Evolutionary conservation across 2,113 vertebrate species (phyloP).

Genomic region (Craseonycteris thonglongyai): DNA sequence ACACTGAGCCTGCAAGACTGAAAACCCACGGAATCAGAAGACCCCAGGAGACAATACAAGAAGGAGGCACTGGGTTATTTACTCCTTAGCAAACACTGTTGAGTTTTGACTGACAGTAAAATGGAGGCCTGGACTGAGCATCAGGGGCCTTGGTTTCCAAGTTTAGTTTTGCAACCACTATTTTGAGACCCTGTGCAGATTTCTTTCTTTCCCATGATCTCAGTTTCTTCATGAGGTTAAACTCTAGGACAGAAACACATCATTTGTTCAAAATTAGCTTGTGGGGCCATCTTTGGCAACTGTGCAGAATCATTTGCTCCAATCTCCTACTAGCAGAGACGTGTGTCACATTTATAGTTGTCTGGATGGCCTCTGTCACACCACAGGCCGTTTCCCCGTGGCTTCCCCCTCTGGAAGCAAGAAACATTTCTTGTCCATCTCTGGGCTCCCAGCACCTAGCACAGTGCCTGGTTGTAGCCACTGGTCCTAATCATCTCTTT

Average conservation of each 20-base stretch:
- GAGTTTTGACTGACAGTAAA: neutral
- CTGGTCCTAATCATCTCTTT: neutral
- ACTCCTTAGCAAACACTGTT: neutral
- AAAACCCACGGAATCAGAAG: neutral
- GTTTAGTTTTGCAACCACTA: neutral
- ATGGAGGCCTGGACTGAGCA: neutral
- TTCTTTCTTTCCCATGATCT: neutral
- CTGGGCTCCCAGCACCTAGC: neutral
- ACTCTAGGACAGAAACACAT: neutral
- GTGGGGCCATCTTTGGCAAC: neutral
- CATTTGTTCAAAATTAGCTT: neutral
- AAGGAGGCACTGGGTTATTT: neutral
- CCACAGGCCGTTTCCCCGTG: neutral
- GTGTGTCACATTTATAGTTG: fast-evolving
- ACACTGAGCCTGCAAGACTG: neutral
- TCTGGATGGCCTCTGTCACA: neutral
- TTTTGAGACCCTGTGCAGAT: neutral
- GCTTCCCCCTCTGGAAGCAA: neutral
- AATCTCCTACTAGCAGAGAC: neutral
- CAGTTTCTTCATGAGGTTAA: neutral
- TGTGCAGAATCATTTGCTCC: neutral
- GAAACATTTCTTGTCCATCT: neutral
- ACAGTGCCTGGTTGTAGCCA: neutral
- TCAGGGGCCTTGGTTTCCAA: neutral
- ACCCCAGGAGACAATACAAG: neutral